Base-by-base conservation (phyloP, 1,140 invertebrate species). In the Diorhabda elongata region DNA sequence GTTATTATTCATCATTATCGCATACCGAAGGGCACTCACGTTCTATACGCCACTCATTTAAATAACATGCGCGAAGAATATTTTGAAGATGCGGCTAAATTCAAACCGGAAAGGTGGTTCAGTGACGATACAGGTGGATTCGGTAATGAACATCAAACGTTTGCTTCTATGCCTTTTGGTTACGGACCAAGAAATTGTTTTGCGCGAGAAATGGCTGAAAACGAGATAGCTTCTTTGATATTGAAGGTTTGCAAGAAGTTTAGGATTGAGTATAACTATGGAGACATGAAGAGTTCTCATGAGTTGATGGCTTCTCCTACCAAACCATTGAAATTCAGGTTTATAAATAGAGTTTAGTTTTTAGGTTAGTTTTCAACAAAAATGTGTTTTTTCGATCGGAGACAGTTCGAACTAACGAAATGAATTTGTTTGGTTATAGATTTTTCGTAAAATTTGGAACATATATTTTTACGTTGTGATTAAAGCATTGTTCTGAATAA, bases 21-120 rank as follows among this genome's bases (percentile, higher is more conserved):
- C 64, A 84, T 86, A 11, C 83, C 92, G 7, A 79, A 81, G 74
- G 84, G 84, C 83, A 92, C 91, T 0, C 85, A 89, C 11, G 82
- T 94, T 1, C 85, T 92, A 73, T 88, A 91, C 82, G 88, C 91
- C 3, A 90, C 87, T 42, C 86, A 89, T 81, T 85, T 91, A 52
- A 80, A 89, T 2, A 87, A 87, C 57, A 79, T 85, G 63, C 84
- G 88, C n/a, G 86, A 90, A 59, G 84, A 88, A 66, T 87, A 91
- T 75, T 93, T 86, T 79, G 90, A 89, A 61, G 87, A 91, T 72
- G 87, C 90, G 1, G 77, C 83, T 5, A 85, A 86, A 52, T 94
- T 90, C 75, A 78, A 83, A 60, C 92, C 92, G 6, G 90, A 89
- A 78, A 82, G 88, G 70, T 94, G 87, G 92, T 76, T 92, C 42